Evolutionary conservation across 1,140 invertebrate species (phyloP), one percentile per base, ranked within the genome.

Genomic region (Tetragnatha versicolor): DNA sequence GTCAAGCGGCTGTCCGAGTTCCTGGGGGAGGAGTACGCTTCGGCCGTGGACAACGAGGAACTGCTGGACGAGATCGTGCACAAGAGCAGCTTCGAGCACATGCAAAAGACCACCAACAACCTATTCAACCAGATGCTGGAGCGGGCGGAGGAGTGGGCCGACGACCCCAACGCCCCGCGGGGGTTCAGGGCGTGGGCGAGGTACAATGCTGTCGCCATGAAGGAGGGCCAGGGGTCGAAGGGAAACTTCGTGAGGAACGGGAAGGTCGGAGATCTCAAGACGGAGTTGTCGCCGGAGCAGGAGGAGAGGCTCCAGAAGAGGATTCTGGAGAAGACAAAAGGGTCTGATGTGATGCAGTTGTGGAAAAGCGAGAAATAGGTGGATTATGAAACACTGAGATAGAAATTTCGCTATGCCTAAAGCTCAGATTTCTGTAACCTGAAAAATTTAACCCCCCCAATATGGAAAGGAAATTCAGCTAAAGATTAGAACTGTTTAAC

Each of bases 221-320:
- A 53, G 29, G 61, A 55, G 14, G 63, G 61, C 17, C 68, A 73
- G 22, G 63, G 61, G 1, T 76, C 47, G 1, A 63, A 55, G 20
- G 69, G 69, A 39, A 51, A 82, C 9, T 88, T 88, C 77, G 80
- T 88, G 31, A 81, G 88, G 49, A 88, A 87, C 84, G 87, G 87
- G 12, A 73, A 76, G 17, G 84, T 88, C 27, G 86, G 87, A 12
- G 87, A 88, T 81, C 87, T 86, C 86, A 86, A 85, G 75, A 85
- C 82, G 31, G 83, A 86, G 66, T 86, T 88, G 65, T 85, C 84
- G 14, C 82, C 83, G 22, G 81, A 84, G 27, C 87, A 88, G 76
- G 83, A 82, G 47, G 83, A 85, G 77, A 80, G 78, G 31, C 85
- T 88, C 17, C 22, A 70, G 7, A 66, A 79, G 63, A 79, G 65